Percentiles rank a stretch among this genome's conserved stretches.
Conservation (phyloP, 2,113 vertebrate species). For the Erinaceus europaeus region DNA sequence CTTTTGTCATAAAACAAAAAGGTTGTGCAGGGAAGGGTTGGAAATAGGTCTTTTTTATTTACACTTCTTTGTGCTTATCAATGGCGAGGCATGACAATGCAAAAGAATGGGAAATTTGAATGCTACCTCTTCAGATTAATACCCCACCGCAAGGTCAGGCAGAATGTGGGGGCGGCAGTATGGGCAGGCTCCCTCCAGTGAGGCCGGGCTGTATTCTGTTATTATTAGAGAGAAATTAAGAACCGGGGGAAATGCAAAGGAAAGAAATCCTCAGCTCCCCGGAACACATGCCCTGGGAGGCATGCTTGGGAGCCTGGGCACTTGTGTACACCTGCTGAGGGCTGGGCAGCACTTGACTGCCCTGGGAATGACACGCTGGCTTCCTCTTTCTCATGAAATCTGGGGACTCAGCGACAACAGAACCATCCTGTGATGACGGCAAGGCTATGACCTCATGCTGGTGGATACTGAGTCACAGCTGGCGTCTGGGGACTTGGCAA, state of each 20-base stretch:
- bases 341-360: accelerated
- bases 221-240: neutral
- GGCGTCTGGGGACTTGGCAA: no score
- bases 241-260: neutral
- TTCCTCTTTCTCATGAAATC: neutral
- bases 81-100: slow-evolving; percentile 82
- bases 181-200: no score
- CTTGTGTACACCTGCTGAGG: neutral
- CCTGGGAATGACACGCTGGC: neutral
- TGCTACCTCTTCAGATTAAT: slow-evolving; percentile 76
- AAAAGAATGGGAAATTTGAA: slow-evolving; percentile 85
- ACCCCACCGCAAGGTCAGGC: slow-evolving; percentile 76
- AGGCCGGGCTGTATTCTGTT: neutral
- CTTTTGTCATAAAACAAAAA: slow-evolving; percentile 90
- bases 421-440: neutral
- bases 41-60: slow-evolving; percentile 87
- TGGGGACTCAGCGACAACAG: slow-evolving; percentile 37
- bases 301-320: neutral
- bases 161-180: neutral
- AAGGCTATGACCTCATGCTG: neutral
- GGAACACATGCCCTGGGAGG: neutral
- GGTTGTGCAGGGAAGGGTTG: slow-evolving; percentile 81
- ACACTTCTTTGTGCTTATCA: slow-evolving; percentile 86
- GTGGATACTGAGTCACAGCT: slow-evolving; percentile 10
- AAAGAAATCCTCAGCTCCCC: neutral